Evolutionary conservation across 2,888 invertebrate species (phyloP).

Genomic region (Alloplasta piceator): DNA sequence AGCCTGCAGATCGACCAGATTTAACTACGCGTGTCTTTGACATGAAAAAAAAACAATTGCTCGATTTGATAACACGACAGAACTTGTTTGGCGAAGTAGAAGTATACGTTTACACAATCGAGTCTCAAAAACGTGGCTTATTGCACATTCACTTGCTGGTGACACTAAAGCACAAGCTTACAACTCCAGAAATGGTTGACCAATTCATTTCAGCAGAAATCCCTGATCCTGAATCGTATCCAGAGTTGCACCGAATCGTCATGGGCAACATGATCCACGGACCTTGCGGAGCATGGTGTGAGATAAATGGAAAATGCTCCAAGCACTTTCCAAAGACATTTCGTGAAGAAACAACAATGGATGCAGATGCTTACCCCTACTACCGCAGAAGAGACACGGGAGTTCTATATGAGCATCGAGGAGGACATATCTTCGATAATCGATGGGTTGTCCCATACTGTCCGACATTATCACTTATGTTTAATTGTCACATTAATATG

Average conservation of each 20-base stretch:
- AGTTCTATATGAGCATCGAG: slow-evolving; percentile 38
- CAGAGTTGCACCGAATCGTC: slow-evolving; percentile 73
- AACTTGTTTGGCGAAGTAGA: slow-evolving; percentile 57
- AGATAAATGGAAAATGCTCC: slow-evolving; percentile 59
- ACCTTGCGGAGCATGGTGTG: slow-evolving; percentile 73
- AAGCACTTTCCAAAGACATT: slow-evolving; percentile 69
- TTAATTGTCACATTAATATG: slow-evolving; percentile 71
- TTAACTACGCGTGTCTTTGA: slow-evolving; percentile 59
- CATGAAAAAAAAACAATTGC: slow-evolving; percentile 51
- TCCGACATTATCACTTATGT: slow-evolving; percentile 65
- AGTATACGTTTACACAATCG: slow-evolving; percentile 42
- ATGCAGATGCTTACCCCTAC: slow-evolving; percentile 70
- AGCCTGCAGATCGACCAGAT: slow-evolving; percentile 65
- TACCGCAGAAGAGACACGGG: slow-evolving; percentile 68
- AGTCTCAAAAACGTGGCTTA: too few relatives aligned
- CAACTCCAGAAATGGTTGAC: too few relatives aligned
- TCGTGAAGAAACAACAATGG: slow-evolving; percentile 62
- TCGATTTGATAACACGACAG: slow-evolving; percentile 50
- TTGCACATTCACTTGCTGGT: too few relatives aligned
- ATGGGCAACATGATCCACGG: slow-evolving; percentile 78
- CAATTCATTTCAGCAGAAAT: slow-evolving; percentile 34
- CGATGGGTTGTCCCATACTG: slow-evolving; percentile 75
- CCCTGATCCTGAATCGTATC: slow-evolving; percentile 68
- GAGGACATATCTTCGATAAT: slow-evolving; percentile 71
- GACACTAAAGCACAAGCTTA: too few relatives aligned